Evolutionary conservation across 2,888 invertebrate genomes (phyloP).

Genomic region (Thumatha senex): DNA sequence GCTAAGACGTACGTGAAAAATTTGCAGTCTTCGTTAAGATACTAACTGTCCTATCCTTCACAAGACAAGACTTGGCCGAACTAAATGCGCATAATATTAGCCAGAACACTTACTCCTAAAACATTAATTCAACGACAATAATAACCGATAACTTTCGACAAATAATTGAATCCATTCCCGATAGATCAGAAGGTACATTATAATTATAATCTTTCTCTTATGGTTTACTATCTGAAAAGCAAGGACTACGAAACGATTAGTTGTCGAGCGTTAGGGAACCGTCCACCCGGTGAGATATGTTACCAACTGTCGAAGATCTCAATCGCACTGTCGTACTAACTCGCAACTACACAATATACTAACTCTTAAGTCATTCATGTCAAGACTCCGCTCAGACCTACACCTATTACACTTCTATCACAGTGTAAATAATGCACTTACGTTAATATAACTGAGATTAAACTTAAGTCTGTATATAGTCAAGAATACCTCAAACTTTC

Average conservation of each 20-base stretch:
- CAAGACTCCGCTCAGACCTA: constrained; percentile 71
- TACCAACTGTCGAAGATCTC: background rate
- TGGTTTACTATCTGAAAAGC: no score
- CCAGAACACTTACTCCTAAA: constrained; percentile 6
- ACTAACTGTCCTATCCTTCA: constrained; percentile 62
- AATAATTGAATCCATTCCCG: no score
- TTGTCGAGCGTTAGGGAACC: no score
- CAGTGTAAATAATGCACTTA: constrained; percentile 83
- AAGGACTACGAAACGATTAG: no score
- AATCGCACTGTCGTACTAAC: background rate
- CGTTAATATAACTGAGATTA: constrained; percentile 57
- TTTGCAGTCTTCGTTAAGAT: constrained; percentile 80
- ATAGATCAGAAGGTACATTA: no score
- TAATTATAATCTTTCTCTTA: no score
- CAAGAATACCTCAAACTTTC: constrained; percentile 36
- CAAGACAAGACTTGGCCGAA: constrained; percentile 72
- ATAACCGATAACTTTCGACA: no score
- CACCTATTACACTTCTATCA: constrained; percentile 78
- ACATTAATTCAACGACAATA: background rate
- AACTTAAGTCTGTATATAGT: constrained; percentile 52
- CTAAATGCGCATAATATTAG: constrained; percentile 36
- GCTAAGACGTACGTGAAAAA: constrained; percentile 69
- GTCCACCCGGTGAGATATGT: no score
- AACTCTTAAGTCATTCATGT: constrained; percentile 56
- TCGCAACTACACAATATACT: constrained; percentile 19